These are phyloP conservation scores for Alsophila aescularia DNA, from an alignment of 2,888 invertebrate species.

Conservation along the genomic window DNA sequence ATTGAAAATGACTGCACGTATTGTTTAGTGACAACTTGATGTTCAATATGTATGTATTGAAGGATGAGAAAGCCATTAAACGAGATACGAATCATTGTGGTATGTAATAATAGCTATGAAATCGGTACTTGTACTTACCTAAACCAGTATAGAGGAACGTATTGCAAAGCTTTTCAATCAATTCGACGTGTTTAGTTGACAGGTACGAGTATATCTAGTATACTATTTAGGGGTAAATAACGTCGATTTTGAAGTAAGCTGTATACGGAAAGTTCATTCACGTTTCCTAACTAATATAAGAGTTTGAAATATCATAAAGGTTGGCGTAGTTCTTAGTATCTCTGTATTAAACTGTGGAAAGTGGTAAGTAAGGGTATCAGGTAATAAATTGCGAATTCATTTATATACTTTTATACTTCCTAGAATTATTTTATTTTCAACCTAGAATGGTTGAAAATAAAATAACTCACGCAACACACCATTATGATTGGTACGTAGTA, in stretches of 20 bases:
- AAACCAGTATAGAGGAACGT: background rate
- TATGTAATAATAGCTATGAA: constrained; percentile 23
- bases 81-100: constrained; percentile 24
- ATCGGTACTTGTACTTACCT: background rate
- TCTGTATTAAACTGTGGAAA: background rate
- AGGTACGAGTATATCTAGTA: too few relatives aligned
- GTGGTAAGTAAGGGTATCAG: background rate
- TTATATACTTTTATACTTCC: too few relatives aligned
- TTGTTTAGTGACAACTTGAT: constrained; percentile 21
- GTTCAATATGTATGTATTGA: constrained; percentile 26
- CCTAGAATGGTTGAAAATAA: too few relatives aligned
- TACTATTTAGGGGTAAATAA: too few relatives aligned
- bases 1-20: constrained; percentile 23
- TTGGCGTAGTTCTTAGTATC: background rate
- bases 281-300: too few relatives aligned
- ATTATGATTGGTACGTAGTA: too few relatives aligned
- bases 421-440: too few relatives aligned
- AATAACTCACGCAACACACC: too few relatives aligned
- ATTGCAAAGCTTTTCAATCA: background rate
- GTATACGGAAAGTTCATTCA: too few relatives aligned
- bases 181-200: background rate
- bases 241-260: too few relatives aligned
- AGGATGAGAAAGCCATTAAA: constrained; percentile 18
- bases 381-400: too few relatives aligned
- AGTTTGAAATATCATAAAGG: background rate